Base-by-base conservation (phyloP, 2,113 vertebrate species). In the Pavo muticus region DNA sequence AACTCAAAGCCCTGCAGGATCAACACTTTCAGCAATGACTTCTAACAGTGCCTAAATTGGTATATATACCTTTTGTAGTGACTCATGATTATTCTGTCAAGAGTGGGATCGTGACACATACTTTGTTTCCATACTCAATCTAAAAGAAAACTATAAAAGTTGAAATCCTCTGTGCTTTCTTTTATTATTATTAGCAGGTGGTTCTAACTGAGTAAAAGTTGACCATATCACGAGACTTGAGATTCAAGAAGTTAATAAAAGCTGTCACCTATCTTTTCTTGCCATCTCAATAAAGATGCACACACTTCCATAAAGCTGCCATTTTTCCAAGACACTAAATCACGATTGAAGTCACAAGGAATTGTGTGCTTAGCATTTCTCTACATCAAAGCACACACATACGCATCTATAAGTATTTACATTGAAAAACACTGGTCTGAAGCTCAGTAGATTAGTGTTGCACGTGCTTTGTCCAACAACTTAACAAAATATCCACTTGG, bases 241-340 rank as follows among this genome's bases (percentile, higher is more conserved):
- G 90, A 82, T 56, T 42, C n/a, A 47, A 24, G 19, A 69, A 37
- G 17, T 64, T 83, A 45, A 50, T 14, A 69, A 73, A 84, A 35
- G 11, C 16, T 84, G 47, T 17, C 48, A 45, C 12, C 45, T 52
- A 63, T 20, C 20, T 74, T 24, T 84, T 87, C 50, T 14, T 30
- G 12, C 23, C n/a, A 32, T 8, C 21, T 29, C 4, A 1, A 37
- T 2, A 84, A 42, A 5, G 2, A 87, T 10, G 9, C 1, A 3
- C 19, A 47, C 30, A 23, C 59, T 78, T 47, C 48, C 70, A 25
- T 61, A 71, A 68, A 32, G 35, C 47, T 71, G 64, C 57, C 57
- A 9, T 11, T 84, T 72, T 68, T 40, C 59, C 65, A 39, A 76
- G 45, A 42, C 42, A 57, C 24, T 52, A 29, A 76, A 63, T 40